Percentiles rank a stretch among this genome's conserved stretches.
These are phyloP conservation scores for Thymelicus sylvestris DNA, from an alignment of 2,888 invertebrate genomes.

Conservation along the genomic window DNA sequence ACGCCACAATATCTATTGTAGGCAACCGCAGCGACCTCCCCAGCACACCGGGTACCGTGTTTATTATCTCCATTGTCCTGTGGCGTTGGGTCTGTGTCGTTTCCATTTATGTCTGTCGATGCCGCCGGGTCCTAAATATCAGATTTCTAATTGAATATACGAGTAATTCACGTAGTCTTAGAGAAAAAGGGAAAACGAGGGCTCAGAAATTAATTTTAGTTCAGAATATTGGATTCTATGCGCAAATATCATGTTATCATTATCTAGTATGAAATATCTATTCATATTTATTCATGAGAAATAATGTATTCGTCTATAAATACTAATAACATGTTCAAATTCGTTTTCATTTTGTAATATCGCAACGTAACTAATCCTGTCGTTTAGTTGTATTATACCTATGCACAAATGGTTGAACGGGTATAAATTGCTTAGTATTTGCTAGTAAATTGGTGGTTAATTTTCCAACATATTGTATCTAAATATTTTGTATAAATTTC, in stretches of 20 bases:
- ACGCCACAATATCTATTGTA: constrained; percentile 99
- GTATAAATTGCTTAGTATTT: constrained; percentile 12
- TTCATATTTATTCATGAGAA: constrained; percentile 8
- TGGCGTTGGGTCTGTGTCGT: constrained; percentile 98
- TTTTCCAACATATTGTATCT: constrained; percentile 17
- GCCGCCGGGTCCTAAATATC: constrained; percentile 93
- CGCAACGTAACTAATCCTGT: constrained; percentile 22
- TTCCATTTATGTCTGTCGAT: constrained; percentile 98
- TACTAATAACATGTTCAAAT: constrained; percentile 22
- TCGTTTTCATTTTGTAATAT: constrained; percentile 19
- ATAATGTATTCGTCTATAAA: constrained; percentile 1
- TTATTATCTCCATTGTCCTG: constrained; percentile 99
- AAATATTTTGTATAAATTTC: constrained; percentile 25
- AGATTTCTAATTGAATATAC: constrained; percentile 43
- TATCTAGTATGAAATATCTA: constrained; percentile 6
- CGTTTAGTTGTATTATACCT: constrained; percentile 7
- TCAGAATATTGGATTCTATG: constrained; percentile 19
- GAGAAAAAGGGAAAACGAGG: constrained; percentile 18
- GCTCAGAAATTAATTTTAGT: constrained; percentile 12
- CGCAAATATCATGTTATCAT: constrained; percentile 14
- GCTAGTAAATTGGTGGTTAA: constrained; percentile 13
- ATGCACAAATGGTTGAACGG: background rate
- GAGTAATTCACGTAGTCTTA: constrained; percentile 17
- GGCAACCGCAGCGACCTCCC: constrained; percentile 98
- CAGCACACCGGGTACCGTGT: constrained; percentile 99